Conservation (phyloP, 1,140 invertebrate species). For the Rhagoletis pomonella region DNA sequence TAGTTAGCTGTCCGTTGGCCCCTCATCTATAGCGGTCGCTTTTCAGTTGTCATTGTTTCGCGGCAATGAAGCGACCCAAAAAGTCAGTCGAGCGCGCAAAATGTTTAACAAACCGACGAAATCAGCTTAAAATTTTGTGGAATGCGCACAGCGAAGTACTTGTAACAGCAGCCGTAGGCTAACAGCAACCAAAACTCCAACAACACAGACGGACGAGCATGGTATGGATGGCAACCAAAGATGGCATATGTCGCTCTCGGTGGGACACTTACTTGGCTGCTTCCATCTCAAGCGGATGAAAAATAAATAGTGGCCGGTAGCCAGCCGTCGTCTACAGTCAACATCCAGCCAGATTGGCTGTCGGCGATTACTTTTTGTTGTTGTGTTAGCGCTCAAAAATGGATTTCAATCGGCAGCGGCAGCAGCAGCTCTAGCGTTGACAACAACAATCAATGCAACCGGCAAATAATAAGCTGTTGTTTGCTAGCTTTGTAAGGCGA, state of each 20-base stretch:
- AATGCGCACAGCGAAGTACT: background rate
- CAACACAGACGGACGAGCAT: background rate
- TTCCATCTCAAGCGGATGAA: conserved; percentile 13
- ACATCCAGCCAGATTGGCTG: background rate
- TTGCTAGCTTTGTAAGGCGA: background rate
- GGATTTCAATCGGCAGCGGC: conserved; percentile 56
- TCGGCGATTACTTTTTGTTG: background rate
- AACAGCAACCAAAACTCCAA: background rate
- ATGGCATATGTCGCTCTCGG: conserved; percentile 58
- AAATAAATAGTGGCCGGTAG: conserved; percentile 43
- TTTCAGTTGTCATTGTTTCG: conserved; percentile 33
- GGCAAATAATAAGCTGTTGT: background rate
- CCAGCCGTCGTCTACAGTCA: background rate
- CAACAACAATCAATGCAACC: conserved; percentile 4
- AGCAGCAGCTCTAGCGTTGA: background rate
- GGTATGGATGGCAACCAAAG: conserved; percentile 37
- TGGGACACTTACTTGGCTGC: conserved; percentile 51
- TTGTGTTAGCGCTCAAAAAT: conserved; percentile 39
- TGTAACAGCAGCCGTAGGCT: background rate
- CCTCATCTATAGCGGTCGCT: background rate
- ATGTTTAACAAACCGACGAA: conserved; percentile 41
- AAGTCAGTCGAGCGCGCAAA: conserved; percentile 19
- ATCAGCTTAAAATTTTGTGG: conserved; percentile 50
- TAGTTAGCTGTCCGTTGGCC: background rate
- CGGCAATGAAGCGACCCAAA: conserved; percentile 22